A percentile compares a stretch with the other conserved stretches of the same genome.
Conservation (phyloP, 2,113 vertebrate species). For the Ancistrus triradiatus region DNA sequence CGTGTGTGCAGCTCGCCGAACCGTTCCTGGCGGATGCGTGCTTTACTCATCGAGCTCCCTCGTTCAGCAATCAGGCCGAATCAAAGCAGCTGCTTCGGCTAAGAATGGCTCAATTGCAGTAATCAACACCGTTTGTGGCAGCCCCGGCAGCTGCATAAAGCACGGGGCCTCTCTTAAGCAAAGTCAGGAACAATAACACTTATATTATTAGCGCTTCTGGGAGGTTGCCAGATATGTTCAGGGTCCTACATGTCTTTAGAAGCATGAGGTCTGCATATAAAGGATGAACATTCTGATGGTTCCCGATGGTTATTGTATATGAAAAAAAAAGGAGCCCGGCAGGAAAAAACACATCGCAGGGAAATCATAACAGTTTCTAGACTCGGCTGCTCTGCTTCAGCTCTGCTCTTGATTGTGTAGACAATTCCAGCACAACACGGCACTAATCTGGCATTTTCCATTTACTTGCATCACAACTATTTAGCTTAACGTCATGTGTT, state of each 20-base stretch:
- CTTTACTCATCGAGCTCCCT: slow-evolving; percentile 63
- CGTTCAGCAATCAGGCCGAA: slow-evolving; percentile 69
- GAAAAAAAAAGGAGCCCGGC: not conserved
- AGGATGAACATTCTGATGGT: slow-evolving; percentile 1
- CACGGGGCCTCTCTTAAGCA: slow-evolving; percentile 47
- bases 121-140: slow-evolving; percentile 71
- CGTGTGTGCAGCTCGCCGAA: slow-evolving; percentile 62
- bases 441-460: slow-evolving; percentile 63
- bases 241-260: slow-evolving; percentile 46
- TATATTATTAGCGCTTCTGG: slow-evolving; percentile 60
- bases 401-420: slow-evolving; percentile 56
- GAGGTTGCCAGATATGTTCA: slow-evolving; percentile 53
- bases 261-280: slow-evolving; percentile 26
- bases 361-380: slow-evolving; percentile 47
- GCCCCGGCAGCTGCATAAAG: slow-evolving; percentile 41
- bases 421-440: slow-evolving; percentile 60
- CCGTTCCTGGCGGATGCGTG: slow-evolving; percentile 68
- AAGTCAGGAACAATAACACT: slow-evolving; percentile 67
- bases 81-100: slow-evolving; percentile 70
- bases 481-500: slow-evolving; percentile 58
- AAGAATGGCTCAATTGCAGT: slow-evolving; percentile 63
- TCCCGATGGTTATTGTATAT: not conserved
- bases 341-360: slow-evolving; percentile 11
- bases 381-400: slow-evolving; percentile 54
- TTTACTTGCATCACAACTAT: slow-evolving; percentile 59